A percentile compares a stretch with the other conserved stretches of the same genome.
Evolutionary conservation across 1,140 invertebrate genomes (phyloP).

Genomic region (Drosophila sulfurigaster): DNA sequence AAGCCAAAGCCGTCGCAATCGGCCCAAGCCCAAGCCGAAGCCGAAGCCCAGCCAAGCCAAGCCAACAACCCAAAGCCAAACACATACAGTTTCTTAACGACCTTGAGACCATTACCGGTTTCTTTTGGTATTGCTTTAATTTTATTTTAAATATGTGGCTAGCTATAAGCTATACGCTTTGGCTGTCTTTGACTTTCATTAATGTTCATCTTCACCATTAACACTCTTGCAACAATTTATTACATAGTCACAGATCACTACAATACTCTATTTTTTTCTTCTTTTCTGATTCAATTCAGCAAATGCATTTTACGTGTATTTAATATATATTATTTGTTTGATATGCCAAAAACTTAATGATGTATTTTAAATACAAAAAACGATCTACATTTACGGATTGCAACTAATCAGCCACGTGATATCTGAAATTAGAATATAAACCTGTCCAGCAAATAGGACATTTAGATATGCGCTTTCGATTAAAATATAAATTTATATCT

Average conservation of each 20-base stretch:
- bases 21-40: neutral
- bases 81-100: constrained; percentile 59
- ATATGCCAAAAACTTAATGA: too few species aligned
- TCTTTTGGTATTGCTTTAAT: constrained; percentile 46
- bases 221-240: constrained; percentile 20
- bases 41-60: constrained; percentile 22
- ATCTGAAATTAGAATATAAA: too few species aligned
- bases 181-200: constrained; percentile 45
- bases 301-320: neutral
- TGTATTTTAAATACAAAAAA: too few species aligned
- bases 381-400: too few species aligned
- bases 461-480: too few species aligned
- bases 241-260: neutral
- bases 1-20: constrained; percentile 61
- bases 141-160: constrained; percentile 15
- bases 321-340: neutral
- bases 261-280: neutral
- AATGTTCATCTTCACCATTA: constrained; percentile 45
- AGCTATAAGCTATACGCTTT: constrained; percentile 19
- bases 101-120: constrained; percentile 80
- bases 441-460: too few species aligned
- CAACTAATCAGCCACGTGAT: too few species aligned
- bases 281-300: neutral
- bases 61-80: constrained; percentile 1
- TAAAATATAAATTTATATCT: too few species aligned